Percentiles rank a stretch among this genome's conserved stretches.
These are phyloP conservation scores for Drosophila tristis DNA, from an alignment of 1,140 invertebrate genomes.

Conservation along the genomic window DNA sequence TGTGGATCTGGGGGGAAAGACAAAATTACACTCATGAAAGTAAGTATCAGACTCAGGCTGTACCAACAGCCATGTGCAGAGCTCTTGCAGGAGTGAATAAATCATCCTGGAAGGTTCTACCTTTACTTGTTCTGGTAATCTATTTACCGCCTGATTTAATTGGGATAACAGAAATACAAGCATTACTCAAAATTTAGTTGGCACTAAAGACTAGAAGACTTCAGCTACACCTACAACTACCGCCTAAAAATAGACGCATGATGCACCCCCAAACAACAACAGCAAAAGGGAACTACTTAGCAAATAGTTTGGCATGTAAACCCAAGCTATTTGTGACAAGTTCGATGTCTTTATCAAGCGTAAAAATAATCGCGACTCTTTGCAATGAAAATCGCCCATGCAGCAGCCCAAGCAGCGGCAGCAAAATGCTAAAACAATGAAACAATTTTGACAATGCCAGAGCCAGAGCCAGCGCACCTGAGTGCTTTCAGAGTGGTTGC, in stretches of 20 bases:
- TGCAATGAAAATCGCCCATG: conserved; percentile 48
- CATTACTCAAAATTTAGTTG: conserved; percentile 60
- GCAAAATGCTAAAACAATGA: conserved; percentile 47
- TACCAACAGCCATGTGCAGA: too few relatives aligned
- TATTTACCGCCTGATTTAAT: conserved; percentile 62
- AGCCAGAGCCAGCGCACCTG: conserved; percentile 29
- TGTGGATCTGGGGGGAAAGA: too few relatives aligned
- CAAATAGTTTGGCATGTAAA: conserved; percentile 64
- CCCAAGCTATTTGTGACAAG: conserved; percentile 78
- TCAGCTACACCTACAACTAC: conserved; percentile 45
- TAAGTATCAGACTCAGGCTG: too few relatives aligned
- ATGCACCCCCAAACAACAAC: conserved; percentile 52
- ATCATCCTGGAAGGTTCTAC: background rate
- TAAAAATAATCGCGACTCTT: conserved; percentile 44
- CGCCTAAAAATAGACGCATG: conserved; percentile 74
- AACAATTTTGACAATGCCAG: conserved; percentile 74
- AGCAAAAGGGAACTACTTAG: conserved; percentile 39
- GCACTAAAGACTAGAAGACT: conserved; percentile 23
- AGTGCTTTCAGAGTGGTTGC: conserved; percentile 18
- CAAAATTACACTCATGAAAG: too few relatives aligned
- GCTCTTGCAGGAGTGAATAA: too few relatives aligned
- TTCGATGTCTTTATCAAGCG: conserved; percentile 83
- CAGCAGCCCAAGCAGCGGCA: conserved; percentile 50
- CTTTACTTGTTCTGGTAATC: conserved; percentile 3
- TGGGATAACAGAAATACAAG: conserved; percentile 27